Evolutionary conservation across 1,140 invertebrate genomes (phyloP), one percentile per base, ranked within the genome.

Genomic region (Cotesia vestalis): DNA sequence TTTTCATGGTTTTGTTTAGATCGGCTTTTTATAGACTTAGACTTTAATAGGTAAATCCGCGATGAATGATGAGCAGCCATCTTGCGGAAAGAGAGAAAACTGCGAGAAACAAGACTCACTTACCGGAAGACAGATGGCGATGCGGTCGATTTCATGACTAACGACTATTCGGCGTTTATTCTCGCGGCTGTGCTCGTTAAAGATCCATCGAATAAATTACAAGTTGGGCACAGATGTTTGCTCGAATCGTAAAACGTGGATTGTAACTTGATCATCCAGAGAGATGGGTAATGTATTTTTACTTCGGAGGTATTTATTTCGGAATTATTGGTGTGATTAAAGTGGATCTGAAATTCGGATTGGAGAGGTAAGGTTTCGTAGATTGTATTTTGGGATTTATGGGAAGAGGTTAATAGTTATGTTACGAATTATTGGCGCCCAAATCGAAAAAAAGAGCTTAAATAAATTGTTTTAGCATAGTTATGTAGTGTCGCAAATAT

Each of bases 191-290:
- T 60, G 59, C 59, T 60, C 59, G 59, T 60, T 60, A 60, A 60
- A 60, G 17, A 60, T 17, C 59, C 59, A 60, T 60, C 59, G 59
- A 60, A 60, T 60, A 60, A 60, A 60, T 60, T 60, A 60, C 59
- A 60, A 27, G 17, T 14, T 35, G 20, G 4, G 20, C 59, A 20
- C 27, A 60, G 59, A 60, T 60, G 59, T 34, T 60, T 27, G 59
- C 9, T 12, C 14, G 5, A 27, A 60, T 27, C 17, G 59, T 14
- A 20, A 60, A 27, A 35, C 27, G 27, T 60, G 59, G 59, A 8
- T 20, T 27, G 59, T 60, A 35, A 60, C n/a, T 60, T 20, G 59
- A 60, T 34, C 17, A 60, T 60, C 59, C 59, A 35, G 20, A 9
- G 20, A 34, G 11, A 20, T 5, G 11, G 11, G 53, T 55, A 9